Evolutionary conservation across 2,113 vertebrate genomes (phyloP).

Genomic region (Uria aalge): DNA sequence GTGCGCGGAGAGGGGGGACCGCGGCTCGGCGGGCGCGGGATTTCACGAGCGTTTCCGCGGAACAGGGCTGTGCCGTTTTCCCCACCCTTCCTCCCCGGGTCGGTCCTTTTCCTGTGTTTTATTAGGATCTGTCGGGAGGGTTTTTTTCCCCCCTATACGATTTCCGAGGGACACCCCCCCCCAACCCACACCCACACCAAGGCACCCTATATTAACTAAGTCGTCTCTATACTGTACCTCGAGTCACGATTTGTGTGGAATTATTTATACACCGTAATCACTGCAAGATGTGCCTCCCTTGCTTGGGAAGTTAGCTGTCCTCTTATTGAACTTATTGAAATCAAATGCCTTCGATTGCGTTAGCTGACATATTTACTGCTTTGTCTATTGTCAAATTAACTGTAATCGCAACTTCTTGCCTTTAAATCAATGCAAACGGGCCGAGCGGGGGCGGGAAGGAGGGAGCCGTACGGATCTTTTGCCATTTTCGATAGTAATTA

Average conservation of each 20-base stretch:
- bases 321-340: conserved; percentile 7
- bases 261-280: conserved; percentile 34
- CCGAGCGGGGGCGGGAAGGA: not conserved
- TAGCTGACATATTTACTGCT: conserved; percentile 41
- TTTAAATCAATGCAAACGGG: conserved; percentile 17
- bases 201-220: not conserved
- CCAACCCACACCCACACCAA: not conserved
- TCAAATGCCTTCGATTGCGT: conserved; percentile 36
- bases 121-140: not conserved
- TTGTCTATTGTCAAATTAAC: conserved; percentile 38
- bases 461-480: not conserved
- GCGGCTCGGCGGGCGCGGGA: not conserved
- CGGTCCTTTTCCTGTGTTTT: not conserved
- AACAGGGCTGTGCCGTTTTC: not conserved
- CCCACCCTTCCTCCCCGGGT: not conserved
- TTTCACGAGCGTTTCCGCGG: not conserved
- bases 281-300: conserved; percentile 33
- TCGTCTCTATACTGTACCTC: not conserved
- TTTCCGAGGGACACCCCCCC: not conserved
- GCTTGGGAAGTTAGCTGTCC: conserved; percentile 3
- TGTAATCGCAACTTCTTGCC: conserved; percentile 30
- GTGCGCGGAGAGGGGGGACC: not conserved
- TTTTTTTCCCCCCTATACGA: not conserved
- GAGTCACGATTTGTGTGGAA: conserved; percentile 10
- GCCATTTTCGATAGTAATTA: not conserved